A percentile compares a stretch with the other conserved stretches of the same genome.
Conservation (phyloP, 2,888 invertebrate genomes). For the Lordiphosa fenestrarum region DNA sequence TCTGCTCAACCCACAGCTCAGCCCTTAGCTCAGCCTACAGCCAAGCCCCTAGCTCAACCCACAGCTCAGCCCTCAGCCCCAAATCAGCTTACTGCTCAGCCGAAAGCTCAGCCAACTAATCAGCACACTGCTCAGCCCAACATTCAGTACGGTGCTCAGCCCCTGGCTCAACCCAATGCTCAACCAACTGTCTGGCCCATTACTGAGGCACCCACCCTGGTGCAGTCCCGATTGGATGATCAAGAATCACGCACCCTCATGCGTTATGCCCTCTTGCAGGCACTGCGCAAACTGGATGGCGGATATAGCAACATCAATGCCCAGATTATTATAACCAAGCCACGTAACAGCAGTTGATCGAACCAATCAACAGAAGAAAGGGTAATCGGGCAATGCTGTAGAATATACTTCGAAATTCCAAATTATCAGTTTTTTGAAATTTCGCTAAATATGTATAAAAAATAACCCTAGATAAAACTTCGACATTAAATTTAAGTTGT, state of each 20-base stretch:
- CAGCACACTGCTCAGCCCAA: no score
- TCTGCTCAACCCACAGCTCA: not conserved
- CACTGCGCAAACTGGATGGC: constrained; percentile 25
- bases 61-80: not conserved
- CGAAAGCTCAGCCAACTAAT: not conserved
- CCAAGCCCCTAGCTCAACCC: no score
- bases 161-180: not conserved
- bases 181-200: not conserved
- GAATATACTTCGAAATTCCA: no score
- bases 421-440: no score
- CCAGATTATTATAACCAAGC: constrained; percentile 19
- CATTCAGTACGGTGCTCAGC: no score
- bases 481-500: no score
- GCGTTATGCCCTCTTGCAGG: constrained; percentile 37
- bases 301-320: constrained; percentile 15
- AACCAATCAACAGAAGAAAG: not conserved
- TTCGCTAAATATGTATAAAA: no score
- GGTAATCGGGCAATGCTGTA: no score
- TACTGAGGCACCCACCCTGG: not conserved
- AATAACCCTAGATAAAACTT: no score
- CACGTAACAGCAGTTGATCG: not conserved
- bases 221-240: constrained; percentile 19
- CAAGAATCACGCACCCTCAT: constrained; percentile 26
- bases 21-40: not conserved
- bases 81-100: not conserved